Evolutionary conservation across 1,140 invertebrate genomes (phyloP).

Genomic region (Ruditapes philippinarum): DNA sequence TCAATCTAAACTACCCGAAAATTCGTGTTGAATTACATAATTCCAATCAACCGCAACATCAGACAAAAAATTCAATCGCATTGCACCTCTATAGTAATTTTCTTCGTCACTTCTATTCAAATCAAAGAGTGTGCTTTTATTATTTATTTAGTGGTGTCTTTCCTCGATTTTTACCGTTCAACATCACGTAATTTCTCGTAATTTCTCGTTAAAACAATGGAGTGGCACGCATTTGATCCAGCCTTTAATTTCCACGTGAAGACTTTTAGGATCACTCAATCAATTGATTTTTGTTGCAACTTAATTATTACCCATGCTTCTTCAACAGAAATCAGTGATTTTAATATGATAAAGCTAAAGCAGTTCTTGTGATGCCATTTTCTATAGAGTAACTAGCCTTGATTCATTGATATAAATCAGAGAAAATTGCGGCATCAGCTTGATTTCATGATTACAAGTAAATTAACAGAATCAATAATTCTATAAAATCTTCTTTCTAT

Average conservation of each 20-base stretch:
- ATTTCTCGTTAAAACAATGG: constrained; percentile 34
- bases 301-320: constrained; percentile 40
- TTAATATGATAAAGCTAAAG: constrained; percentile 28
- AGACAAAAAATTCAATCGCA: constrained; percentile 28
- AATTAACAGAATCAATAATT: neutral
- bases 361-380: constrained; percentile 14
- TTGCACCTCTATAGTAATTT: constrained; percentile 28
- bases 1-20: constrained; percentile 14
- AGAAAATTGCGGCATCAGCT: neutral
- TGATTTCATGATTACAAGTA: neutral
- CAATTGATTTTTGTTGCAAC: constrained; percentile 44
- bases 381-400: constrained; percentile 8
- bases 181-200: constrained; percentile 20
- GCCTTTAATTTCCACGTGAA: constrained; percentile 42
- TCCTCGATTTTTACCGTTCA: neutral
- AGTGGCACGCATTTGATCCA: constrained; percentile 29
- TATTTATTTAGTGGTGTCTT: constrained; percentile 37
- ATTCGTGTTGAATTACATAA: constrained; percentile 38
- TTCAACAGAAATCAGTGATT: constrained; percentile 22
- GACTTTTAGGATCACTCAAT: constrained; percentile 13
- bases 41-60: neutral
- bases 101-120: neutral
- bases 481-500: neutral
- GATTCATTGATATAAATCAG: constrained; percentile 1
- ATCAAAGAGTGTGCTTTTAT: constrained; percentile 37